These are phyloP conservation scores for Formica aserva DNA, from an alignment of 2,888 invertebrate species.

Conservation along the genomic window DNA sequence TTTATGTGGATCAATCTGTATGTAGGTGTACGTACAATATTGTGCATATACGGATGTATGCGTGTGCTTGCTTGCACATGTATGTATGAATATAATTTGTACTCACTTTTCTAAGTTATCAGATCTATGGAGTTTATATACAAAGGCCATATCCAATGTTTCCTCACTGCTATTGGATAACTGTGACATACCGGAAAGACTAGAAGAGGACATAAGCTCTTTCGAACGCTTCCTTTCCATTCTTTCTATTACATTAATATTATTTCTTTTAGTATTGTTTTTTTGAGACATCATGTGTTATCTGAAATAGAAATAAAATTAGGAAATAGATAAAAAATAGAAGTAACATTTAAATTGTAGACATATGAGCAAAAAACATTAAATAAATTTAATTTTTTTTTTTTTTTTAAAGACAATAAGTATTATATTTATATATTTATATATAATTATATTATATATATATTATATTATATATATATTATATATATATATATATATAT, in stretches of 20 bases:
- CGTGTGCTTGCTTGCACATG: neutral
- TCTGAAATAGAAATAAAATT: slow-evolving; percentile 57
- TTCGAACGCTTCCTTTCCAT: slow-evolving; percentile 83
- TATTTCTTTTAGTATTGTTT: slow-evolving; percentile 64
- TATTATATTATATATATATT: no score
- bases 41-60: neutral
- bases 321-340: neutral
- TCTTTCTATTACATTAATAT: slow-evolving; percentile 73
- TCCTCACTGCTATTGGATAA: slow-evolving; percentile 85
- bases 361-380: neutral
- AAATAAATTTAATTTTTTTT: no score
- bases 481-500: no score
- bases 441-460: no score
- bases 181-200: slow-evolving; percentile 85
- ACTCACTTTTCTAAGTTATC: slow-evolving; percentile 80
- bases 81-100: neutral
- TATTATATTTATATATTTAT: no score
- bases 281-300: slow-evolving; percentile 79
- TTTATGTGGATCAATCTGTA: neutral
- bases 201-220: slow-evolving; percentile 84
- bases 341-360: neutral
- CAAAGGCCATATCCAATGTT: slow-evolving; percentile 81
- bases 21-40: neutral
- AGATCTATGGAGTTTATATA: slow-evolving; percentile 81
- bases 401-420: no score